These are phyloP conservation scores for Plagodis pulveraria DNA, from an alignment of 2,888 invertebrate species.

Conservation along the genomic window DNA sequence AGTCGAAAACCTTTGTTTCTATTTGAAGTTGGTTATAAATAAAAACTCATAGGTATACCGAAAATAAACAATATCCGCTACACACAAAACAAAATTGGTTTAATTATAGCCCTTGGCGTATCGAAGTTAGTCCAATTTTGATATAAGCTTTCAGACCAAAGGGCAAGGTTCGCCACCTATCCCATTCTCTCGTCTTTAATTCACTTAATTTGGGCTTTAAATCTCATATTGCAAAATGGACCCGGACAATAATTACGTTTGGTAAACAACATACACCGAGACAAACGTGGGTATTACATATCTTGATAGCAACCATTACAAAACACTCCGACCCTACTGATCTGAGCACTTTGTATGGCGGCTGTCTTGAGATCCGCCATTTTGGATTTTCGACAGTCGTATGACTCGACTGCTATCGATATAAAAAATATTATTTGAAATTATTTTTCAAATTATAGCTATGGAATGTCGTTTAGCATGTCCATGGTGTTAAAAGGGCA, in stretches of 20 bases:
- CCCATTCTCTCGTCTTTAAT: constrained; percentile 66
- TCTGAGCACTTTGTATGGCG: no score
- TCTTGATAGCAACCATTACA: constrained; percentile 3
- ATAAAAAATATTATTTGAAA: no score
- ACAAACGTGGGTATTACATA: constrained; percentile 10
- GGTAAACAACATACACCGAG: constrained; percentile 55
- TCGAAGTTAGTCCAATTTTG: constrained; percentile 28
- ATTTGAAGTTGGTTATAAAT: no score
- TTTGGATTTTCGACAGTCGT: no score
- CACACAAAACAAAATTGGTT: neutral
- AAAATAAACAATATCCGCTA: constrained; percentile 9
- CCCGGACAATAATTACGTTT: constrained; percentile 79
- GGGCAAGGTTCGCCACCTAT: constrained; percentile 53
- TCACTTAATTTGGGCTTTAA: constrained; percentile 81
- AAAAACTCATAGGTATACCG: no score
- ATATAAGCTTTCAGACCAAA: constrained; percentile 35
- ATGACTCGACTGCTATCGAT: no score
- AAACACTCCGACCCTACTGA: no score
- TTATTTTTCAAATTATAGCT: no score
- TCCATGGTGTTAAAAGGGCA: no score
- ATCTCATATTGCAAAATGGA: constrained; percentile 82
- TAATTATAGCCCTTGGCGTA: constrained; percentile 14
- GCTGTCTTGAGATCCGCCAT: no score
- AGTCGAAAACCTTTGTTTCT: no score
- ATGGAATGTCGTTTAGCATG: no score